Base-by-base conservation (phyloP, 2,888 invertebrate genomes). In the Blastobasis adustella region DNA sequence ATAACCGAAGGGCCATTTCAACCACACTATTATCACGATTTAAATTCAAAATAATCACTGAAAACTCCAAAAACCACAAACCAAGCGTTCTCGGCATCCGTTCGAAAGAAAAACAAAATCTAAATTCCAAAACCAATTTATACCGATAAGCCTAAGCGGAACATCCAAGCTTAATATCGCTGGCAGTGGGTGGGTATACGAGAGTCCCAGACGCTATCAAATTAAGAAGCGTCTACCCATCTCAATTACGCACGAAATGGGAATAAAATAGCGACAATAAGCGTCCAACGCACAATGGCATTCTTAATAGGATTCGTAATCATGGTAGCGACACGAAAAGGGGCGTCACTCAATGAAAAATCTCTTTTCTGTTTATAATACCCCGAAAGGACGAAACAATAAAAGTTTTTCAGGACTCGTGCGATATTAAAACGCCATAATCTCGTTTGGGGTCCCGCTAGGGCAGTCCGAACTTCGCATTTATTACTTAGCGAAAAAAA, bases 341-440 rank as follows among this genome's bases (percentile, higher is more conserved):
- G 66, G 65, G 73, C 76, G 75, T 79, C 73, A 71, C 76, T 80
- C 77, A 77, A 79, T 82, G 76, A 81, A 76, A 78, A 78, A 79
- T 77, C 71, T 74, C 70, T 69, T 67, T 63, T 69, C 75, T 76
- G 75, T 77, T 78, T 73, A 79, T 79, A 79, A 80, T 77, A 74
- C 73, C 67, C 64, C 67, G 69, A 66, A 75, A 73, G 66, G 70
- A 66, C 69, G 71, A 78, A 77, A 85, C 81, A 82, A 84, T 83
- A 82, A 82, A 82, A 85, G 74, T 82, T 85, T 73, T 64, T 67
- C 66, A 64, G 65, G 70, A 69, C 66, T 76, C 71, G 66, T 73
- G 77, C 76, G 69, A 81, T 84, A 85, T 85, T 84, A 82, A 84
- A 84, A 79, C 73, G 79, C 69, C 66, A 82, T 85, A 83, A 85